Percentiles rank a stretch among this genome's conserved stretches.
phyloP scores from a whole-genome alignment of 2,797 vertebrate species.

The Propithecus perrieri region DNA sequence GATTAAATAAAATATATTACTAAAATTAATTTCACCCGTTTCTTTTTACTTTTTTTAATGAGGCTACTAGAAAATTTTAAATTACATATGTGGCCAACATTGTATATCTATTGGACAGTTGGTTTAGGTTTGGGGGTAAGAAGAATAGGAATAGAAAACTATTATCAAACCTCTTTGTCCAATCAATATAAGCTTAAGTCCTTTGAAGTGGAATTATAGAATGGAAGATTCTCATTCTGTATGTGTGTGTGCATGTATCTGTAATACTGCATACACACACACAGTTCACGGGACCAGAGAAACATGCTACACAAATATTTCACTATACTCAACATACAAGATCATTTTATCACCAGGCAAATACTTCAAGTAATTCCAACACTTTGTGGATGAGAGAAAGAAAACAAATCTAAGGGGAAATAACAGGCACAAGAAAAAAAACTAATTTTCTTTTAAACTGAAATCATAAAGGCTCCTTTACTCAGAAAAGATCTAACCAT shows the following conservation, averaged over 20 bases:
- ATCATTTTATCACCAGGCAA: background rate
- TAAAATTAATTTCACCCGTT: conserved; percentile 42
- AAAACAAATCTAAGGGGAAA: conserved; percentile 47
- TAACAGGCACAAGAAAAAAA: background rate
- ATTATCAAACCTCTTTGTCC: conserved; percentile 29
- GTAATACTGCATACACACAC: background rate
- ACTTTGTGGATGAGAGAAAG: background rate
- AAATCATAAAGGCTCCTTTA: conserved; percentile 46
- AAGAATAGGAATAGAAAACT: background rate
- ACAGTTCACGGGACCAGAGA: background rate
- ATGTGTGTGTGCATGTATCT: background rate
- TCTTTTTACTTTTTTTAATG: conserved; percentile 29
- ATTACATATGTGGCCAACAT: background rate
- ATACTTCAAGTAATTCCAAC: conserved; percentile 13
- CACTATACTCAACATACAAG: background rate
- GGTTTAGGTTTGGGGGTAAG: background rate
- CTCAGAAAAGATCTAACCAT: conserved; percentile 48
- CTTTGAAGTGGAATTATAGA: background rate
- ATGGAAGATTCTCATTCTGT: background rate
- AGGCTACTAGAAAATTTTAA: conserved; percentile 6
- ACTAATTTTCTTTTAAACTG: conserved; percentile 55
- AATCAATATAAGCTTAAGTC: conserved; percentile 13
- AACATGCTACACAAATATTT: background rate
- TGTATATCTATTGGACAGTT: background rate
- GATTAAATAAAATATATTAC: background rate